Evolutionary conservation across 2,113 vertebrate genomes (phyloP), one percentile per base, ranked within the genome.

Genomic region (Numida meleagris): DNA sequence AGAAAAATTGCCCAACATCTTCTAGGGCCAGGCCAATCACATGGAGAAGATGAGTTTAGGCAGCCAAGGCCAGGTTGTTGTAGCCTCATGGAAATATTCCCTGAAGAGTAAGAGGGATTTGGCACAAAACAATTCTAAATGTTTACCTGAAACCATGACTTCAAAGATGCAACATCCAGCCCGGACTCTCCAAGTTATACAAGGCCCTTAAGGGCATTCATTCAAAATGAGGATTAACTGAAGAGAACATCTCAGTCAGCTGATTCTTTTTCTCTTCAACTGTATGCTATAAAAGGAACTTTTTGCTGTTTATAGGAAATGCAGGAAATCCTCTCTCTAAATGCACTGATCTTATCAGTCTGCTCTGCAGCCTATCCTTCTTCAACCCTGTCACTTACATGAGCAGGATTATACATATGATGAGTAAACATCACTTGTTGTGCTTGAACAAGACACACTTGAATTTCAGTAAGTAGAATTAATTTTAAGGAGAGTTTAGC

Each of bases 161-260:
- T 45, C 50, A 80, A 79, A 61, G 59, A 61, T 34, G 23, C 17
- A 50, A 62, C 51, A 86, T 33, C 25, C 31, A 70, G n/a, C 21
- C 29, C 63, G 46, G 23, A 38, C 42, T 81, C 34, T 93, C 34
- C 31, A 70, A 74, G 16, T 14, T 50, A 36, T 14, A 14, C 5
- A 4, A 55, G 25, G 42, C 34, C 34, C 33, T 74, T 74, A 65
- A 40, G 50, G 76, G 55, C 55, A 67, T 46, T 90, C 21, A 62
- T 91, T 88, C 55, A 86, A 88, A 91, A 73, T 4, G 9, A 25
- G 73, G 51, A 78, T 77, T 96, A 94, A 92, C 57, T 77, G 63
- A 94, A 88, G 73, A 83, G 86, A 86, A 92, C 61, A 82, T 83
- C 88, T 90, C 70, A 86, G 67, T 90, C 82, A 93, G 68, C 19